Conservation (phyloP, 2,888 invertebrate species). For the Mesopsocus fuscifrons region DNA sequence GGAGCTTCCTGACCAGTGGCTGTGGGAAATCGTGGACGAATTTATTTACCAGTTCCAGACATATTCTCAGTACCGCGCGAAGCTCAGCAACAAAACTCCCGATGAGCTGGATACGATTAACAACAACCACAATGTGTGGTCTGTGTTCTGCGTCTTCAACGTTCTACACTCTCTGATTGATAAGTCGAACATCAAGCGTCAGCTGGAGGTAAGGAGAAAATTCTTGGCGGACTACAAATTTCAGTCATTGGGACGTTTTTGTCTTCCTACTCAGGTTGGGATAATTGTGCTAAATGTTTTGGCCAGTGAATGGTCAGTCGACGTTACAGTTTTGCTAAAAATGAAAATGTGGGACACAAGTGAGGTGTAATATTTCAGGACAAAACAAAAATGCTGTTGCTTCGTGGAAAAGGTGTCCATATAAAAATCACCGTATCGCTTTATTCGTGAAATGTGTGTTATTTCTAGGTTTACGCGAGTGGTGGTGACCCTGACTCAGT, state of each 20-base stretch:
- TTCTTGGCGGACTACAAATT: background rate
- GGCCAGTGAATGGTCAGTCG: no score
- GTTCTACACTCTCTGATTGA: slow-evolving; percentile 94
- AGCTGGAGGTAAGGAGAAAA: slow-evolving; percentile 53
- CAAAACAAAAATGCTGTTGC: no score
- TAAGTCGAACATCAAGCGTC: slow-evolving; percentile 94
- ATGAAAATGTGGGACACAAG: no score
- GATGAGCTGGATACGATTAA: slow-evolving; percentile 51
- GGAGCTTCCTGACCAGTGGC: slow-evolving; percentile 93
- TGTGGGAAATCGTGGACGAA: slow-evolving; percentile 99
- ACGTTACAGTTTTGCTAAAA: no score
- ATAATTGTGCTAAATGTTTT: no score
- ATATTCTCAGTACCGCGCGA: slow-evolving; percentile 63
- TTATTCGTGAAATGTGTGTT: no score
- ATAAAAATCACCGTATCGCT: no score
- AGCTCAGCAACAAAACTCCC: slow-evolving; percentile 30
- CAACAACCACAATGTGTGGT: slow-evolving; percentile 85
- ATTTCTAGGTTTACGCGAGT: slow-evolving; percentile 40
- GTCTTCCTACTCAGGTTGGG: no score
- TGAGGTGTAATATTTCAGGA: no score
- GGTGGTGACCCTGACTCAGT: slow-evolving; percentile 82
- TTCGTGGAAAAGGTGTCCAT: no score
- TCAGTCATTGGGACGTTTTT: no score
- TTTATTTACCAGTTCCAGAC: slow-evolving; percentile 97
- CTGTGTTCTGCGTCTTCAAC: slow-evolving; percentile 92